Evolutionary conservation across 1,140 invertebrate species (phyloP).

Genomic region (Habropoda laboriosa): DNA sequence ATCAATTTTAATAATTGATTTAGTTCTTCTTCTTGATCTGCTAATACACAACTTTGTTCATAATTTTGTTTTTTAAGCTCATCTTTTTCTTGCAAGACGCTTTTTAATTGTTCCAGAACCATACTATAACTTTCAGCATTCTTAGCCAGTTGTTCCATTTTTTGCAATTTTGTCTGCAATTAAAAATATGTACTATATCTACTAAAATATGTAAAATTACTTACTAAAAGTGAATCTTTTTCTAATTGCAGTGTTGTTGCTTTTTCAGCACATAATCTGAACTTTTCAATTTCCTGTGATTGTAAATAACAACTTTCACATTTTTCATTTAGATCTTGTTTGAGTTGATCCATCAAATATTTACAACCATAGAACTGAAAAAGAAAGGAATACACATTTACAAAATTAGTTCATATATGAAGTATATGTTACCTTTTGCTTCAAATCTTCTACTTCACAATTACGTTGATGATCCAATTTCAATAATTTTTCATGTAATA

Average conservation of each 20-base stretch:
- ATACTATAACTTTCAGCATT: conserved; percentile 49
- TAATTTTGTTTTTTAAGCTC: conserved; percentile 54
- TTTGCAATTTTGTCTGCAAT: conserved; percentile 49
- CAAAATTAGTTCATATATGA: not conserved
- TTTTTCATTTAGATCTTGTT: conserved; percentile 55
- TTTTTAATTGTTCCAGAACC: conserved; percentile 53
- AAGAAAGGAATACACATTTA: not conserved
- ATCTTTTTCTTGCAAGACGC: conserved; percentile 44
- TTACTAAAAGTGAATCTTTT: conserved; percentile 53
- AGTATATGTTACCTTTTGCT: conserved; percentile 54
- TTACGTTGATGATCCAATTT: conserved; percentile 38
- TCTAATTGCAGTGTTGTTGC: conserved; percentile 39
- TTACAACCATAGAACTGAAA: conserved; percentile 54
- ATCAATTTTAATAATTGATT: conserved; percentile 51
- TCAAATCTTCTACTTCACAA: conserved; percentile 52
- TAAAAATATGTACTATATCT: not conserved
- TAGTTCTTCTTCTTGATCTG: conserved; percentile 62
- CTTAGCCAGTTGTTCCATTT: conserved; percentile 47
- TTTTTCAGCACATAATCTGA: conserved; percentile 45
- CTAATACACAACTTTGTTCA: conserved; percentile 52
- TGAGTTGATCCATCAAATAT: conserved; percentile 50
- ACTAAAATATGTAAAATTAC: not conserved
- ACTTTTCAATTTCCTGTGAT: conserved; percentile 58
- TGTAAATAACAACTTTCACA: conserved; percentile 49
- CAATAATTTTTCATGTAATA: conserved; percentile 44